Evolutionary conservation across 2,797 vertebrate genomes (phyloP), one percentile per base, ranked within the genome.

Genomic region (Hyperoplus lanceolatus): DNA sequence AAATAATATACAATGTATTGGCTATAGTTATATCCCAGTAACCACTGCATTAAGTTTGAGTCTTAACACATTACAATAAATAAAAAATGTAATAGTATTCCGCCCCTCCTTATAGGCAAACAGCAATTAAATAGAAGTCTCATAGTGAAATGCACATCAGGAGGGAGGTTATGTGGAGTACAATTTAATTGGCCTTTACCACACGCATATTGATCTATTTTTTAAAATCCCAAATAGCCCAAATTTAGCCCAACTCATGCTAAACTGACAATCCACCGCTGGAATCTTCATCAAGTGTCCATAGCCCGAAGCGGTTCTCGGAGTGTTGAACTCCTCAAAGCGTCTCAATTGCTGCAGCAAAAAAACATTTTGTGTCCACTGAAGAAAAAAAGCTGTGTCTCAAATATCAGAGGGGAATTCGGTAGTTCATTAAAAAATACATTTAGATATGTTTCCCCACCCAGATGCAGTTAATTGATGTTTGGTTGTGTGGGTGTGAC

Each of bases 201-300:
- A 59, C 79, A 89, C 84, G 77, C 86, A 88, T 91, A 92, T 91
- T 90, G 85, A 93, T 93, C 79, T 70, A 68, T 81, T 85, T 83
- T 29, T 86, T 91, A 80, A 86, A 83, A 77, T 77, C 43, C 69
- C 65, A 87, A 87, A 87, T 75, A 89, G 87, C 53, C 60, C 77
- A 76, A 68, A 70, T 89, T 88, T 83, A 92, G 62, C 42, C 68
- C 61, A 66, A 50, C 50, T 77, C 55, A 74, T 69, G 42, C 43
- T 38, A 54, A 39, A 57, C 68, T 82, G 85, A 83, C 85, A 74
- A 62, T 75, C 71, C 72, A 63, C 4, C 6, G 61, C 58, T 49
- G 21, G 64, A 70, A 73, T 78, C 49, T 63, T 50, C 51, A 60
- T 49, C 42, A 16, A 64, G 43, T 64, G 66, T 42, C 80, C 63